A percentile compares a stretch with the other conserved stretches of the same genome.
Conservation (phyloP, 2,113 vertebrate species). For the Oryzias woworae region DNA sequence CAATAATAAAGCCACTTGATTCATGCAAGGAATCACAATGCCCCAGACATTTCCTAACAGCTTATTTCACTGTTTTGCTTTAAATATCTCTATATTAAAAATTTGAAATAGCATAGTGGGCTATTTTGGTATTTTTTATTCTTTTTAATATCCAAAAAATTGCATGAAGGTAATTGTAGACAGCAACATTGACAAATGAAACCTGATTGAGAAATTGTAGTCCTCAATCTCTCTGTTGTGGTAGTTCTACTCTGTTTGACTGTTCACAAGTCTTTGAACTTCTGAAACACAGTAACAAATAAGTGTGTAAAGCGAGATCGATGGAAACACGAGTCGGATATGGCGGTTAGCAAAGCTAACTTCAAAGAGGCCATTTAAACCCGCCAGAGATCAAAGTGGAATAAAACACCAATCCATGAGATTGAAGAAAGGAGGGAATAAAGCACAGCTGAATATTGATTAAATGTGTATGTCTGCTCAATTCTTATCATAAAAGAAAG, state of each 20-base stretch:
- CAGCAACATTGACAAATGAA: too few relatives aligned
- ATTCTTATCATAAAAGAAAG: conserved; percentile 52
- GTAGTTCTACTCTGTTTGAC: conserved; percentile 36
- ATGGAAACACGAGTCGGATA: conserved; percentile 78
- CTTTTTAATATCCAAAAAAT: too few relatives aligned
- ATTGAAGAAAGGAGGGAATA: conserved; percentile 60
- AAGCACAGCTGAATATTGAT: conserved; percentile 76
- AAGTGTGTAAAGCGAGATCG: conserved; percentile 68
- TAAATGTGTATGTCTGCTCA: conserved; percentile 57
- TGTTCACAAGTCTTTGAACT: conserved; percentile 73
- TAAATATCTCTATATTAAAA: too few relatives aligned
- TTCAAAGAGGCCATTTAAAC: conserved; percentile 79
- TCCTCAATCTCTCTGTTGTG: conserved; percentile 34
- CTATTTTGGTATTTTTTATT: too few relatives aligned
- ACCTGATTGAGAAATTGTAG: neutral
- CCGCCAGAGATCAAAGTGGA: conserved; percentile 76
- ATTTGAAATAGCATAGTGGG: too few relatives aligned
- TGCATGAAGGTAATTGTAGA: too few relatives aligned
- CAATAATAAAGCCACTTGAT: too few relatives aligned
- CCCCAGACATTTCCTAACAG: too few relatives aligned
- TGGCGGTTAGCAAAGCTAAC: conserved; percentile 75
- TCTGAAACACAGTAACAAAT: conserved; percentile 70
- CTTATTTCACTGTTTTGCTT: too few relatives aligned
- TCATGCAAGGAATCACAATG: too few relatives aligned
- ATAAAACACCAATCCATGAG: conserved; percentile 71